Evolutionary conservation across 2,113 vertebrate genomes (phyloP).

Genomic region (Malaclemys terrapin): DNA sequence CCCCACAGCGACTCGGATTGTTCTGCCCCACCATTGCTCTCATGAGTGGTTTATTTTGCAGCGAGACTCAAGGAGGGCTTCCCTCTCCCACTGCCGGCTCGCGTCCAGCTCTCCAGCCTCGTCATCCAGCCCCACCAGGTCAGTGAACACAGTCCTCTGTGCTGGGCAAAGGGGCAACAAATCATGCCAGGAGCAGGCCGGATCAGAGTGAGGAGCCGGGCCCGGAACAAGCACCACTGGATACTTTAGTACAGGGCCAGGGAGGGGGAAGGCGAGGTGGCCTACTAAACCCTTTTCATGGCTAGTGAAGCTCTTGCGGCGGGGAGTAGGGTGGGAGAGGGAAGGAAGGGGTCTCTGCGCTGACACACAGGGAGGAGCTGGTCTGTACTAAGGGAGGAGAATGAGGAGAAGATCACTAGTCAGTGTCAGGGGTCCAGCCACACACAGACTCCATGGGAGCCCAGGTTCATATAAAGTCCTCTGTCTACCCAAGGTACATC

Average conservation of each 20-base stretch:
- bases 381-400: not conserved
- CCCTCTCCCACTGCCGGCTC: conserved; percentile 64
- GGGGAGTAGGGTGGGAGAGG: too few relatives aligned
- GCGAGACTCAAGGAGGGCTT: conserved; percentile 71
- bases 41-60: conserved; percentile 3
- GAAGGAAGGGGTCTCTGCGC: not conserved
- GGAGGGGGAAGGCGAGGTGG: not conserved
- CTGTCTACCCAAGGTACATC: not conserved
- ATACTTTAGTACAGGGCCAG: not conserved
- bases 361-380: not conserved
- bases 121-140: conserved; percentile 74
- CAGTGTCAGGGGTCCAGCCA: not conserved
- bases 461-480: not conserved
- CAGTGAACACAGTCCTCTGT: not conserved
- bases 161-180: rapidly evolving
- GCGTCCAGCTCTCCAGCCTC: conserved; percentile 67
- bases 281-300: not conserved
- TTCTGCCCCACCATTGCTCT: rapidly evolving
- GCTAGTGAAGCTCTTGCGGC: not conserved
- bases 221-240: too few relatives aligned
- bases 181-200: too few relatives aligned
- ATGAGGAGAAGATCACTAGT: not conserved
- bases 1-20: rapidly evolving
- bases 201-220: too few relatives aligned
- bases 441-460: not conserved